A percentile compares a stretch with the other conserved stretches of the same genome.
Conservation (phyloP, 1,140 invertebrate genomes). For the Heliconius melpomene region DNA sequence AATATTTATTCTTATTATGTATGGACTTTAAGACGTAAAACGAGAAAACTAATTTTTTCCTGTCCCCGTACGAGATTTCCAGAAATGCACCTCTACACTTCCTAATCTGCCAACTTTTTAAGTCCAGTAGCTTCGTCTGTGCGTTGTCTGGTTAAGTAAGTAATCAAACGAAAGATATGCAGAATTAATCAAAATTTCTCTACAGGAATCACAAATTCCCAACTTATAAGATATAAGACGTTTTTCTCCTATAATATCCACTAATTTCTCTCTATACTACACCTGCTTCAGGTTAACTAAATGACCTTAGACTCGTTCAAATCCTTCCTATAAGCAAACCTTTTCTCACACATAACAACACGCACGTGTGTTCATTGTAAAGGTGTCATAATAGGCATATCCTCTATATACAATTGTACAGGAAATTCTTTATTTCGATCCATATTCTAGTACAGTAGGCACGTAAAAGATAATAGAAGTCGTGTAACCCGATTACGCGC, state of each 20-base stretch:
- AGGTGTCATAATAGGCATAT: slow-evolving; percentile 60
- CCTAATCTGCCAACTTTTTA: too few species aligned
- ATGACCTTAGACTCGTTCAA: background rate
- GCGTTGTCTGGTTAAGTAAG: too few species aligned
- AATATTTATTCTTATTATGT: too few species aligned
- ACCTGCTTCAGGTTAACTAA: background rate
- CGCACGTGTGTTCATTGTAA: slow-evolving; percentile 23
- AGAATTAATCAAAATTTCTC: too few species aligned
- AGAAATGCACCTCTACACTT: too few species aligned
- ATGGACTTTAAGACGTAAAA: too few species aligned
- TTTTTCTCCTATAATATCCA: background rate
- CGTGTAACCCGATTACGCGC: slow-evolving; percentile 3
- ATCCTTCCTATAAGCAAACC: slow-evolving; percentile 21
- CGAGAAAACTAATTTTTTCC: too few species aligned
- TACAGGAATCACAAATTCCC: too few species aligned
- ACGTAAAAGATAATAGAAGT: slow-evolving; percentile 48
- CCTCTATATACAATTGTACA: slow-evolving; percentile 68
- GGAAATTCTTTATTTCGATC: slow-evolving; percentile 74
- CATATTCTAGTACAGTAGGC: slow-evolving; percentile 45
- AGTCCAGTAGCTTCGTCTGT: too few species aligned
- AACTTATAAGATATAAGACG: background rate
- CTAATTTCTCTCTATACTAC: background rate
- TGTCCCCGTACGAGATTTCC: too few species aligned
- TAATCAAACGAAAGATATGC: too few species aligned
- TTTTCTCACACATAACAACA: slow-evolving; percentile 51